Evolutionary conservation across 2,888 invertebrate genomes (phyloP), one percentile per base, ranked within the genome.

Genomic region (Vanessa cardui): DNA sequence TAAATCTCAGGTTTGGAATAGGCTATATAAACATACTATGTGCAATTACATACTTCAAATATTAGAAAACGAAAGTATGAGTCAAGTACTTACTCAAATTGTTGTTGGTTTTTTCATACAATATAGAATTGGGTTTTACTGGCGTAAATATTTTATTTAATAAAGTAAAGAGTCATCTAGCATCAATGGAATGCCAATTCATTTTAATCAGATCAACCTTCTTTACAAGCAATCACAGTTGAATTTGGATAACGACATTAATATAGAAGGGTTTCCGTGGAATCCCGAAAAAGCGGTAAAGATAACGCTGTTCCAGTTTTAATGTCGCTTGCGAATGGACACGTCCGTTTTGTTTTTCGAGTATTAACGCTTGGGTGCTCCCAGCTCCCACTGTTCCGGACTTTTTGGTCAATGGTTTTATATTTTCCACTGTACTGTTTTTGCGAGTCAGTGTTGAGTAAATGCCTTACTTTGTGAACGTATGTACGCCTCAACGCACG

Each of bases 261-360:
- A 74, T 74, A 74, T 66, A 73, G 68, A 74, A 71, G 70, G 72
- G 72, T 71, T 73, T 72, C 68, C 56, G 68, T 65, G 69, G 64
- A 69, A 61, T 62, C 56, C 68, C 58, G 68, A 70, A 73, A 73
- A 70, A 72, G 72, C 75, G 72, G 69, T 61, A 71, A 73, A 75
- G 80, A 80, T 82, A 82, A 80, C 78, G 74, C 67, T 73, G 63
- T 71, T 71, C 74, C 66, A 68, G 76, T 75, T 79, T 77, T 78
- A 80, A 81, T 77, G 77, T 75, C 71, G 74, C 71, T 72, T 73
- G 75, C 70, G 74, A 79, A 78, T 75, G 77, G 77, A 78, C 78
- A 78, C 74, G 74, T 80, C 79, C 80, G 76, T 75, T 74, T 71
- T 76, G 72, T 73, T 77, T 74, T 62, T 46, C 66, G 54, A 49